These are phyloP conservation scores for Alouatta palliata DNA, from an alignment of 2,113 vertebrate species.

Conservation along the genomic window DNA sequence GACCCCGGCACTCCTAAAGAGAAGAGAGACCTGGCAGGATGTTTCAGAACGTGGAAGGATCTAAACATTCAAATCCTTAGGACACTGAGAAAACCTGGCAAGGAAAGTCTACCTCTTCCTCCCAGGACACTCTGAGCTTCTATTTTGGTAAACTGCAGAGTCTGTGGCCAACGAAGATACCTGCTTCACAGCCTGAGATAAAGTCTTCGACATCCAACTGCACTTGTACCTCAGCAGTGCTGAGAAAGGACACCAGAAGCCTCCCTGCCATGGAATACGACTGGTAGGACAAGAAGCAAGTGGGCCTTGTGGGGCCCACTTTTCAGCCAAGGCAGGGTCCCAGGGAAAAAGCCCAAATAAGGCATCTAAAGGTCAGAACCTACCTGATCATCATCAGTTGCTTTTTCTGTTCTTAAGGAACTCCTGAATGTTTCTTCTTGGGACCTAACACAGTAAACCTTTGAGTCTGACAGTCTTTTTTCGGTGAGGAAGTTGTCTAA, in stretches of 20 bases:
- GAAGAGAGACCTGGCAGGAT: not conserved
- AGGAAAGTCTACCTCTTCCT: not conserved
- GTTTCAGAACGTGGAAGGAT: not conserved
- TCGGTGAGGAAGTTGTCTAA: not conserved
- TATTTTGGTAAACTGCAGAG: not conserved
- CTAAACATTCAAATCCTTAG: not conserved
- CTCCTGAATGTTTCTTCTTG: not conserved
- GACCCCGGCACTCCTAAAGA: not conserved
- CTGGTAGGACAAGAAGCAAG: not conserved
- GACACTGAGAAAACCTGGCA: not conserved
- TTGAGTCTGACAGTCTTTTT: not conserved
- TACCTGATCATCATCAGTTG: not conserved
- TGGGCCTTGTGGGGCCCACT: not conserved
- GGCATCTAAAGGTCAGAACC: not conserved
- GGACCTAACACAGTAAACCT: not conserved
- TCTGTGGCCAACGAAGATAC: not conserved
- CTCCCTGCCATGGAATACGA: not conserved
- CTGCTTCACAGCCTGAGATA: not conserved
- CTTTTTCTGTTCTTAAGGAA: not conserved
- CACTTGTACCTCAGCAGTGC: not conserved
- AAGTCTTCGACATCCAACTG: not conserved
- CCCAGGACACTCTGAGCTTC: not conserved
- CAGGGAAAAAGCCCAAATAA: not conserved
- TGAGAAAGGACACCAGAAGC: not conserved
- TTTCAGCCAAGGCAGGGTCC: not conserved